Percentiles rank a stretch among this genome's conserved stretches.
phyloP scores from a whole-genome alignment of 2,888 invertebrate genomes.

The Trilocha varians region DNA sequence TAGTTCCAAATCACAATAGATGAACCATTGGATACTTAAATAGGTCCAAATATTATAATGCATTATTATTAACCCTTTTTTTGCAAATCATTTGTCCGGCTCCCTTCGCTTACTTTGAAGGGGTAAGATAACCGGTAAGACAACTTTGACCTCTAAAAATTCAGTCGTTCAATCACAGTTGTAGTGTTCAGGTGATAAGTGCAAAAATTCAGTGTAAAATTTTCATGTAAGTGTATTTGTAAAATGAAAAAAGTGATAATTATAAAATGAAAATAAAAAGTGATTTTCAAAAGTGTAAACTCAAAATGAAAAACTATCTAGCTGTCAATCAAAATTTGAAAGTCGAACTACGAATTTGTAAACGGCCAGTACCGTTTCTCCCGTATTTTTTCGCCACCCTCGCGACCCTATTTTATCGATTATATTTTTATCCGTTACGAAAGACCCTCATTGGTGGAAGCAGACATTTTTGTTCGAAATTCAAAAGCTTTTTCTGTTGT shows the following conservation, averaged over 20 bases:
- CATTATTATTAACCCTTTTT: conserved; percentile 50
- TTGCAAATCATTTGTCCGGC: conserved; percentile 55
- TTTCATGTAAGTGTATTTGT: neutral
- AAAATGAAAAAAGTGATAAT: no score
- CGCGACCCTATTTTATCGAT: conserved; percentile 43
- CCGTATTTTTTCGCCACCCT: conserved; percentile 25
- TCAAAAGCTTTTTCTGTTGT: conserved; percentile 65
- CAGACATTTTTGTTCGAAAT: conserved; percentile 59
- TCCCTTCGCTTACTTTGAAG: conserved; percentile 54
- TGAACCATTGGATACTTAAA: conserved; percentile 68
- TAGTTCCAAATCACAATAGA: conserved; percentile 65
- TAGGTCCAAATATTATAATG: conserved; percentile 71
- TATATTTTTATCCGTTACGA: conserved; percentile 42
- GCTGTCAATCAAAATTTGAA: neutral
- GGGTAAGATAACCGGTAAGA: conserved; percentile 70
- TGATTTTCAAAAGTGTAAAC: neutral
- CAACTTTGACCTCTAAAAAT: conserved; percentile 31
- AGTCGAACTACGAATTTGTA: neutral
- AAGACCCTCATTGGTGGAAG: conserved; percentile 44
- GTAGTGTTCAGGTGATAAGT: conserved; percentile 13
- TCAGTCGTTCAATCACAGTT: conserved; percentile 8
- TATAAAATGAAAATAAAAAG: no score
- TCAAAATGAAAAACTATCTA: neutral
- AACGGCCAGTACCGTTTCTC: neutral
- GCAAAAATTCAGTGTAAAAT: neutral